Base-by-base conservation (phyloP, 2,113 vertebrate genomes). In the Prunella himalayana region DNA sequence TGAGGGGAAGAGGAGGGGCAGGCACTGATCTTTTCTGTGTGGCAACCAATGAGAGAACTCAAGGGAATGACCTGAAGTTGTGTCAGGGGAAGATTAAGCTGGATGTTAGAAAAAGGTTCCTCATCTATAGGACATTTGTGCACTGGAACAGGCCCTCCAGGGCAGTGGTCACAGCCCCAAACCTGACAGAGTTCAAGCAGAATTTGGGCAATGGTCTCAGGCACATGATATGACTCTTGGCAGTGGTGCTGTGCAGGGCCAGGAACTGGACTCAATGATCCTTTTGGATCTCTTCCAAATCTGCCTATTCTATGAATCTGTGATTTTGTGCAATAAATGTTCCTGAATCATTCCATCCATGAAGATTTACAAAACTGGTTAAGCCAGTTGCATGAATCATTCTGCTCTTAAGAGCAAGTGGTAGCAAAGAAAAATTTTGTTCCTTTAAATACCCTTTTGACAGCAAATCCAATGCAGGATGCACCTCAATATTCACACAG, bases 391-490 rank as follows among this genome's bases (percentile, higher is more conserved):
- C 56, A 82, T 68, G 57, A 86, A 59, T 79, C 84, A 90, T 96
- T 90, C 85, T 5, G 27, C 50, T 92, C 41, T 82, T 92, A 96
- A 93, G 61, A 95, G 50, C 75, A 92, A 95, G 57, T 72, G 70
- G 53, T 94, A 59, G 39, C 86, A 81, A 88, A 73, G 87, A 92
- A 96, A 94, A 71, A 39, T 87, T 85, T 41, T 88, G 76, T 85
- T 95, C 51, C 64, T 61, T 41, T 49, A 47, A 65, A 56, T 84
- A 96, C 47, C 61, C 41, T 94, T 97, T 91, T 94, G 71, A 95
- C 94, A 86, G 81, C 44, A 97, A 95, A 94, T 93, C 65, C 86
- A 91, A 95, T 90, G 73, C 86, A 96, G 70, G 82, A 94, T 92
- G 91, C 49, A 87, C 85, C 81, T 79, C 72, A 70, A 71, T 83